phyloP scores from a whole-genome alignment of 2,888 invertebrate genomes.

The Beris morrisii region DNA sequence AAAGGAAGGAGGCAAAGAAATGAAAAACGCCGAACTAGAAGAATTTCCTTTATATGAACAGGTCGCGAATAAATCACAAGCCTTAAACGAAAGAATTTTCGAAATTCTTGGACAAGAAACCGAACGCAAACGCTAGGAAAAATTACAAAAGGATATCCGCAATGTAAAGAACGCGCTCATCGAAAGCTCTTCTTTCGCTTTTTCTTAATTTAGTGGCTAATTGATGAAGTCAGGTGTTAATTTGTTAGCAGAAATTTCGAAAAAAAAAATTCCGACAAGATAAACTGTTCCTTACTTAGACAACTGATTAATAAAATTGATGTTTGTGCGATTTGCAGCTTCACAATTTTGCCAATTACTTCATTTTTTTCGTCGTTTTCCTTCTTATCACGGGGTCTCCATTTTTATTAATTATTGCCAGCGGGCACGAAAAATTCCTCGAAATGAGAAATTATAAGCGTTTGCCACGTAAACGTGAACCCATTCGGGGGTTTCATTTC shows the following conservation, averaged over 20 bases:
- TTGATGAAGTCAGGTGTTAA: slow-evolving; percentile 20
- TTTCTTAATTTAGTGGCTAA: neutral
- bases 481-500: neutral
- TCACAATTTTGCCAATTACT: neutral
- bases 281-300: neutral
- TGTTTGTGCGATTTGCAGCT: neutral
- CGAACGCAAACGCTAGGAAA: slow-evolving; percentile 6
- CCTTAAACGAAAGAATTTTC: neutral
- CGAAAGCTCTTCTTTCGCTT: neutral
- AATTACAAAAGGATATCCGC: slow-evolving; percentile 25
- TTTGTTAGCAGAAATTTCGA: slow-evolving; percentile 11
- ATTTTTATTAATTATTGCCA: slow-evolving; percentile 25
- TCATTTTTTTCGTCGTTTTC: neutral
- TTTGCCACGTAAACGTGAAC: slow-evolving; percentile 6
- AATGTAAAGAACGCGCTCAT: slow-evolving; percentile 3
- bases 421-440: slow-evolving; percentile 15
- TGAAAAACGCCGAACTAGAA: slow-evolving; percentile 23
- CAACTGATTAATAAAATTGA: slow-evolving; percentile 2
- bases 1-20: slow-evolving; percentile 9
- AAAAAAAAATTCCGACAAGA: neutral
- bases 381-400: neutral
- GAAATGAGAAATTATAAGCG: slow-evolving; percentile 9
- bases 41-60: slow-evolving; percentile 22
- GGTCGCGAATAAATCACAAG: slow-evolving; percentile 10
- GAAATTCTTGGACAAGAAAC: neutral